Base-by-base conservation (phyloP, 2,888 invertebrate species). In the Chloroclysta siterata region DNA sequence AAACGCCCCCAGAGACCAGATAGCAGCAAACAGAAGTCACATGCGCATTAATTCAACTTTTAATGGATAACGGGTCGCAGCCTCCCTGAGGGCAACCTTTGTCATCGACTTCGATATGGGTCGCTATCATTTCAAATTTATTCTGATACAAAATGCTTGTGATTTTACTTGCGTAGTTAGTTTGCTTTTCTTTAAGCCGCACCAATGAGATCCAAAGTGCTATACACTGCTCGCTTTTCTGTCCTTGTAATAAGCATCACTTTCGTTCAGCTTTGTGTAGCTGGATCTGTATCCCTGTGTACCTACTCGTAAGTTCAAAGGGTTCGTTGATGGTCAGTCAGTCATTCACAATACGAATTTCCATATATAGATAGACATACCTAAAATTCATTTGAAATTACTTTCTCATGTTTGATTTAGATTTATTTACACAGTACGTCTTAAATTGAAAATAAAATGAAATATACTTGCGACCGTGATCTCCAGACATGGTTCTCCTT, bases 41-140 rank as follows among this genome's bases (percentile, higher is more conserved):
- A 58, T 44, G 65, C 73, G 77, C 81, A 83, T 85, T 86, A 84
- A 87, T 87, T 83, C 84, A 87, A 88, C 81, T 87, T 88, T 86
- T 87, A 87, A 87, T 87, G 83, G 85, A 82, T 80, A 84, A 79
- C 73, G 78, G 17, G 71, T 71, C 69, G 60, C 55, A 33, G 68
- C 66, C 71, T 80, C 83, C 74, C 74, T 2, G 65, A 76, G 82
- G 80, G 75, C 64, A 15, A 73, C 85, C 87, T 81, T 79, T 84
- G 84, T 87, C 84, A 83, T 77, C 82, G 79, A 62, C 69, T 73
- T 76, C 83, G 81, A 84, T 82, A 78, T 79, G 77, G 79, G 78
- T 79, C 74, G 71, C 74, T 79, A 79, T 80, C 76, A 83, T 85
- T 82, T 83, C 80, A 82, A 83, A 84, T 83, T 82, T 78, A 78